Conservation (phyloP, 2,888 invertebrate species). For the Azorinus chamasolen region DNA sequence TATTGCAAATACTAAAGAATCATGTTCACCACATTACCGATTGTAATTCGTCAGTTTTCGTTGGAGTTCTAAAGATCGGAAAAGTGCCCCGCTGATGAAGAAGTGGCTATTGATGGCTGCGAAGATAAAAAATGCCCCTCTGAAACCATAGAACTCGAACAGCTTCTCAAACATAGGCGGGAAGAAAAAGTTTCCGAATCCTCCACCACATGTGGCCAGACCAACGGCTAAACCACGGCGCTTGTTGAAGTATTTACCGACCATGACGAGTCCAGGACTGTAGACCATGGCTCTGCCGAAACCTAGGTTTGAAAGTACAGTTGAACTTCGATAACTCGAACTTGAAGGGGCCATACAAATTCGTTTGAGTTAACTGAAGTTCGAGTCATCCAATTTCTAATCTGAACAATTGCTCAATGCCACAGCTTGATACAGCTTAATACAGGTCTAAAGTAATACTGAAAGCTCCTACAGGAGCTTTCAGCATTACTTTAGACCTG, state of each 20-base stretch:
- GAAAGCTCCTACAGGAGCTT: too few relatives aligned
- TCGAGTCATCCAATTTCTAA: too few relatives aligned
- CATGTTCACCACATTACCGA: too few relatives aligned
- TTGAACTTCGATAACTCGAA: too few relatives aligned
- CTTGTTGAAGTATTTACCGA: constrained; percentile 78
- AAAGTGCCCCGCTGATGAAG: constrained; percentile 70
- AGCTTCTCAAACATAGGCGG: constrained; percentile 70
- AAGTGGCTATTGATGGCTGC: constrained; percentile 68
- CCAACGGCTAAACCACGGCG: constrained; percentile 73
- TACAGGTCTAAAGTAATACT: too few relatives aligned
- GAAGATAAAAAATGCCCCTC: constrained; percentile 73
- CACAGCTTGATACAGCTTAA: too few relatives aligned
- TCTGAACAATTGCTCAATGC: too few relatives aligned
- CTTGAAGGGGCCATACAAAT: too few relatives aligned
- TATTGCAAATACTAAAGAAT: too few relatives aligned
- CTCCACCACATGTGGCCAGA: constrained; percentile 76
- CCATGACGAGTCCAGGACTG: constrained; percentile 76
- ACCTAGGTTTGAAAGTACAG: too few relatives aligned
- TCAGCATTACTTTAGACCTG: too few relatives aligned
- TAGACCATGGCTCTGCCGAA: constrained; percentile 75
- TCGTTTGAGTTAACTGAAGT: too few relatives aligned
- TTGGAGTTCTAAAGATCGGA: constrained; percentile 67
- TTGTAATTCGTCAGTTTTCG: constrained; percentile 29
- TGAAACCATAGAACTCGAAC: constrained; percentile 70
- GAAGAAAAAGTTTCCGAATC: constrained; percentile 73